Evolutionary conservation across 1,140 invertebrate species (phyloP).

Genomic region (Bombus difficillimus): DNA sequence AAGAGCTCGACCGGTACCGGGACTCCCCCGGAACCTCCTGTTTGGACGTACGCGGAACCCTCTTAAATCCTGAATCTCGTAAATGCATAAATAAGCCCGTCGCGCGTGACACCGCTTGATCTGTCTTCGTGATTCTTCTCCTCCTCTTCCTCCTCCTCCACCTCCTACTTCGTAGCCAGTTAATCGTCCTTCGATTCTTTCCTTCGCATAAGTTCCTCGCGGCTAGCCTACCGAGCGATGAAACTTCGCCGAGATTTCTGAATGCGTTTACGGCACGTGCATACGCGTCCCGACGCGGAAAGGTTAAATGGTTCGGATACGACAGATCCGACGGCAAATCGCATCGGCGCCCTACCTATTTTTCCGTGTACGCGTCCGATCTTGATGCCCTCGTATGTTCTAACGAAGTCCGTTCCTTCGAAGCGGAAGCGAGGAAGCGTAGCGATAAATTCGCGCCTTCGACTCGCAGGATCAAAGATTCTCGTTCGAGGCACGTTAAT

Average conservation of each 20-base stretch:
- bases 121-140: constrained; percentile 53
- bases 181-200: constrained; percentile 55
- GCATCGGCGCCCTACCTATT: constrained; percentile 8
- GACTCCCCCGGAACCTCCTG: constrained; percentile 58
- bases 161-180: constrained; percentile 37
- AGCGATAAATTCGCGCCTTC: constrained; percentile 14
- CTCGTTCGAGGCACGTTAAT: constrained; percentile 18
- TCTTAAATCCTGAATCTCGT: constrained; percentile 63
- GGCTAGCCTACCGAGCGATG: constrained; percentile 21
- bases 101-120: constrained; percentile 51
- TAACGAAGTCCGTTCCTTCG: background rate
- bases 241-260: constrained; percentile 1
- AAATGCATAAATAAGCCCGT: constrained; percentile 62
- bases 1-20: constrained; percentile 6
- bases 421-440: background rate
- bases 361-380: background rate
- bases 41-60: constrained; percentile 55
- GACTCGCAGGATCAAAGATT: background rate
- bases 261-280: background rate
- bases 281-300: background rate
- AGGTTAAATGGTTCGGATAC: background rate
- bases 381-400: background rate
- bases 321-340: background rate
- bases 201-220: background rate
- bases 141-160: constrained; percentile 27